Evolutionary conservation across 2,113 vertebrate genomes (phyloP).

Genomic region (Pseudonaja textilis): DNA sequence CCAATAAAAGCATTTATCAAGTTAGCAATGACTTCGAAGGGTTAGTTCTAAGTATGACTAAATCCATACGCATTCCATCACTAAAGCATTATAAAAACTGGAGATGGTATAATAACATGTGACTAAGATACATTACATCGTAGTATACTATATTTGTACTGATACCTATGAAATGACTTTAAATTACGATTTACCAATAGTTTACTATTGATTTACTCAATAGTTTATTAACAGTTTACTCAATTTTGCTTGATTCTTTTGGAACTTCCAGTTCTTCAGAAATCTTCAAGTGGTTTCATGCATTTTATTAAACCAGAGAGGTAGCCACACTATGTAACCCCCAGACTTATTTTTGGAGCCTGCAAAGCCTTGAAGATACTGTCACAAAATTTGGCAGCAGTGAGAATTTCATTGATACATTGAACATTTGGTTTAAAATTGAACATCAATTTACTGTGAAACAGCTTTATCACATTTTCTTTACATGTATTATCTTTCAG

Average conservation of each 20-base stretch:
- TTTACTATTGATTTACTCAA: neutral
- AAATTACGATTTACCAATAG: neutral
- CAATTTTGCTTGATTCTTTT: neutral
- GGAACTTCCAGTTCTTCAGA: neutral
- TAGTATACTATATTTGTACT: neutral
- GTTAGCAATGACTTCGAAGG: neutral
- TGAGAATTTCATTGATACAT: neutral
- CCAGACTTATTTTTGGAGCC: neutral
- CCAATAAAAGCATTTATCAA: neutral
- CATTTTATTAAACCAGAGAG: neutral
- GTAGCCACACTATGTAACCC: neutral
- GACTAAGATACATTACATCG: neutral
- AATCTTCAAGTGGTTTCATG: neutral
- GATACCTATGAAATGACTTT: neutral
- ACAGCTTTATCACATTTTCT: neutral
- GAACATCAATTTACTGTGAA: neutral
- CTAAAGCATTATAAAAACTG: neutral
- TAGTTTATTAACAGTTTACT: neutral
- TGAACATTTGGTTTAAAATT: neutral
- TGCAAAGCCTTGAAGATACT: neutral
- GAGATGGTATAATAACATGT: neutral
- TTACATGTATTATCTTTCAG: neutral
- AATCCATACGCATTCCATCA: neutral
- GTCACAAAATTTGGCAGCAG: neutral
- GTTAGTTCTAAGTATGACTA: neutral